Conservation (phyloP, 2,888 invertebrate genomes). For the Tromatobia lineatoria region DNA sequence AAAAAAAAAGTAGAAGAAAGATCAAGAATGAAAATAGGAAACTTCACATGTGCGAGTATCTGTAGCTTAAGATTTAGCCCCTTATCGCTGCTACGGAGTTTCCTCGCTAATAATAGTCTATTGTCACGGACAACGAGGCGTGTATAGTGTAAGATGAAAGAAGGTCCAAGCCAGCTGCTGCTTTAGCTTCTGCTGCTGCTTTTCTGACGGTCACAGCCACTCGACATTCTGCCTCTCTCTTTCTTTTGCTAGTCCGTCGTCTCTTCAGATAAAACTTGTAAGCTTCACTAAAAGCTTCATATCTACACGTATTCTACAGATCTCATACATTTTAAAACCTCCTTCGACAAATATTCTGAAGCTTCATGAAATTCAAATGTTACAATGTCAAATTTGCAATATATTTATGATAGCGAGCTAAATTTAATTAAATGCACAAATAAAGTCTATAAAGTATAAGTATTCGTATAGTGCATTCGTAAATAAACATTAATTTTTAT, state of each 20-base stretch:
- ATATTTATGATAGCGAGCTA: too few species aligned
- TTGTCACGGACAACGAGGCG: conserved; percentile 59
- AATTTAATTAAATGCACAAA: too few species aligned
- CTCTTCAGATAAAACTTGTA: conserved; percentile 32
- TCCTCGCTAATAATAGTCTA: conserved; percentile 57
- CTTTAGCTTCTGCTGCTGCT: conserved; percentile 44
- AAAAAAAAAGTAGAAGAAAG: neutral
- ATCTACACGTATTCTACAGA: neutral
- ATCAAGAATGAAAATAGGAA: neutral
- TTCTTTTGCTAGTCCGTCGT: conserved; percentile 41
- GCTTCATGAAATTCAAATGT: neutral
- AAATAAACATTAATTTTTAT: too few species aligned
- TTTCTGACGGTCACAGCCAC: conserved; percentile 34
- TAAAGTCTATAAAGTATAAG: too few species aligned
- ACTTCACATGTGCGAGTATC: neutral
- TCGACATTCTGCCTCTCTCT: conserved; percentile 37
- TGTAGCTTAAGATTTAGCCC: conserved; percentile 39
- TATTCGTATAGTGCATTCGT: too few species aligned
- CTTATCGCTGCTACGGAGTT: conserved; percentile 45
- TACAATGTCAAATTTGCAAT: too few species aligned
- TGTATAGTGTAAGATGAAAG: conserved; percentile 53
- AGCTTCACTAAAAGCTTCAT: neutral
- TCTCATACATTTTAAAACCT: neutral
- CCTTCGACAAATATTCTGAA: neutral
- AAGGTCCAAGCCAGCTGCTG: conserved; percentile 57